phyloP scores from a whole-genome alignment of 2,888 invertebrate species.

The Anthoptus insignis region DNA sequence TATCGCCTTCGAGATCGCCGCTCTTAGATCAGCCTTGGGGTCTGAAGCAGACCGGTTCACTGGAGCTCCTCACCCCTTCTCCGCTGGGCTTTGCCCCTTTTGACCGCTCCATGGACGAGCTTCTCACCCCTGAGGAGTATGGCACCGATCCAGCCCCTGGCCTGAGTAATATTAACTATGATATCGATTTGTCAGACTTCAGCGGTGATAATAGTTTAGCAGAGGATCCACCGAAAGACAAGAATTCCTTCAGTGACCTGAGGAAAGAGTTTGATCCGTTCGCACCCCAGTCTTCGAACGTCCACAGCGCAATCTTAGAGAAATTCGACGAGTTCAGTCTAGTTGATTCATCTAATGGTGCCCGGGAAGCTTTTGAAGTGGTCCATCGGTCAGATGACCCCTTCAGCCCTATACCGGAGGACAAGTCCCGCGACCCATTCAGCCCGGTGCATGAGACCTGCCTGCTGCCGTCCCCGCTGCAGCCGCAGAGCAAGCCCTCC shows the following conservation, averaged over 20 bases:
- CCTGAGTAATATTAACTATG: slow-evolving; percentile 91
- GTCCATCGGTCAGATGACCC: slow-evolving; percentile 55
- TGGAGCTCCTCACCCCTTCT: slow-evolving; percentile 88
- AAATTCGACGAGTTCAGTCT: slow-evolving; percentile 74
- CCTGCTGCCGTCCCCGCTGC: slow-evolving; percentile 87
- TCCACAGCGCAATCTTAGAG: slow-evolving; percentile 58
- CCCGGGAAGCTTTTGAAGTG: slow-evolving; percentile 69
- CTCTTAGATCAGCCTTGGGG: slow-evolving; percentile 67
- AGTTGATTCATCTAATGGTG: slow-evolving; percentile 56
- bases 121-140: slow-evolving; percentile 88
- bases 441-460: slow-evolving; percentile 55
- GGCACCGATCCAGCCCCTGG: slow-evolving; percentile 84
- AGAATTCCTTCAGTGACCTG: slow-evolving; percentile 85
- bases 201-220: slow-evolving; percentile 91
- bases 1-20: slow-evolving; percentile 68
- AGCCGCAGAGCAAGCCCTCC: slow-evolving; percentile 75
- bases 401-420: slow-evolving; percentile 41
- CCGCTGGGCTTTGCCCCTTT: slow-evolving; percentile 86
- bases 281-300: slow-evolving; percentile 45
- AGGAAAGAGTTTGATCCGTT: slow-evolving; percentile 57
- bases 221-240: slow-evolving; percentile 81
- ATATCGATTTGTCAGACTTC: slow-evolving; percentile 91
- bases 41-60: slow-evolving; percentile 69
- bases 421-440: slow-evolving; percentile 2
- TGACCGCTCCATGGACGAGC: slow-evolving; percentile 87